Conservation (phyloP, 2,888 invertebrate genomes). For the Lapara coniferarum region DNA sequence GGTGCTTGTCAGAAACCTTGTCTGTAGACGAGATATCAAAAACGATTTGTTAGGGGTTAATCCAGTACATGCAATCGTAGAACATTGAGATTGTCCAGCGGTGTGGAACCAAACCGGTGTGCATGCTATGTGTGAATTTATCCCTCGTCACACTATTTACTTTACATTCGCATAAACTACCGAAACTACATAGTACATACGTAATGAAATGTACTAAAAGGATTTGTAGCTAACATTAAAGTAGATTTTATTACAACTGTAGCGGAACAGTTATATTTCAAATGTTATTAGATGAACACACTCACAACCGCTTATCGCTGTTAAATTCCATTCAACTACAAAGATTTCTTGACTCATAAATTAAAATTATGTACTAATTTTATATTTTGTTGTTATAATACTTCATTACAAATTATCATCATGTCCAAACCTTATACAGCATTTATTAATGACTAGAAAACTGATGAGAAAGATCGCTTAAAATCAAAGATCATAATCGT, state of each 20-base stretch:
- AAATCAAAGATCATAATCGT: background rate
- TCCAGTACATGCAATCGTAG: background rate
- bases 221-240: background rate
- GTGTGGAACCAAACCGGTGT: constrained; percentile 1
- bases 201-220: background rate
- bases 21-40: too few relatives aligned
- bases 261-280: background rate
- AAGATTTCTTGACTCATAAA: too few relatives aligned
- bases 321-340: too few relatives aligned
- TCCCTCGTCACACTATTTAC: constrained; percentile 10
- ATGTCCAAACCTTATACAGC: background rate
- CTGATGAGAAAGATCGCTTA: background rate
- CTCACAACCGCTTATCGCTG: too few relatives aligned
- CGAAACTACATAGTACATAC: constrained; percentile 4
- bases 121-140: constrained; percentile 3
- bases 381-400: too few relatives aligned
- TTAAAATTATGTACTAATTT: too few relatives aligned
- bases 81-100: constrained; percentile 10
- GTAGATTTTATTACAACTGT: constrained; percentile 2
- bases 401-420: background rate
- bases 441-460: constrained; percentile 1
- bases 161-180: constrained; percentile 12
- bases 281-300: background rate
- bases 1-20: too few relatives aligned
- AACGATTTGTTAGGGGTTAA: too few relatives aligned